A percentile compares a stretch with the other conserved stretches of the same genome.
These are phyloP conservation scores for Glaucomys volans DNA, from an alignment of 2,113 vertebrate genomes.

Conservation along the genomic window DNA sequence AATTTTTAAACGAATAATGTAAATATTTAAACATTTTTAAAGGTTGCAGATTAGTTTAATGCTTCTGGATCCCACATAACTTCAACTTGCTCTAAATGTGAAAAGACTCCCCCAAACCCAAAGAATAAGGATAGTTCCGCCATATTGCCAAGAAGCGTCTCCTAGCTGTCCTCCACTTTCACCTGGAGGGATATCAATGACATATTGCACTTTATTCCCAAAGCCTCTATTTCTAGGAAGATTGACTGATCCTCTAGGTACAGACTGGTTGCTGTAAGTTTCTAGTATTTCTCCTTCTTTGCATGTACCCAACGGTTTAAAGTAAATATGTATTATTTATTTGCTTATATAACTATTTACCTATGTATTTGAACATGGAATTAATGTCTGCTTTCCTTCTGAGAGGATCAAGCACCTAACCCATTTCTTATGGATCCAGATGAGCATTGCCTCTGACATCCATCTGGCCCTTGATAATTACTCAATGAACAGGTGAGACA, in stretches of 20 bases:
- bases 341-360: background rate
- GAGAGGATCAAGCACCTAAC: background rate
- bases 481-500: background rate
- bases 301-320: background rate
- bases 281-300: background rate
- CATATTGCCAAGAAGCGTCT: background rate
- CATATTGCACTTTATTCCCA: background rate
- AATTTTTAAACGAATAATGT: background rate
- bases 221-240: background rate
- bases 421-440: background rate
- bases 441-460: background rate
- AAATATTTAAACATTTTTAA: background rate
- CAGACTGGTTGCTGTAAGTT: background rate
- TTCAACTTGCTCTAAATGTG: background rate
- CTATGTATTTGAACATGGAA: background rate
- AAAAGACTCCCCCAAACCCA: background rate
- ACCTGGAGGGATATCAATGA: background rate
- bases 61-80: background rate
- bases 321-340: background rate
- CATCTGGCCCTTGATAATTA: background rate
- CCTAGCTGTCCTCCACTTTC: background rate
- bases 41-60: background rate
- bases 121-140: background rate
- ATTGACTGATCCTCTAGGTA: background rate
- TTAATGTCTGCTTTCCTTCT: background rate